Conservation (phyloP, 1,140 invertebrate genomes). For the Lepidurus apus region DNA sequence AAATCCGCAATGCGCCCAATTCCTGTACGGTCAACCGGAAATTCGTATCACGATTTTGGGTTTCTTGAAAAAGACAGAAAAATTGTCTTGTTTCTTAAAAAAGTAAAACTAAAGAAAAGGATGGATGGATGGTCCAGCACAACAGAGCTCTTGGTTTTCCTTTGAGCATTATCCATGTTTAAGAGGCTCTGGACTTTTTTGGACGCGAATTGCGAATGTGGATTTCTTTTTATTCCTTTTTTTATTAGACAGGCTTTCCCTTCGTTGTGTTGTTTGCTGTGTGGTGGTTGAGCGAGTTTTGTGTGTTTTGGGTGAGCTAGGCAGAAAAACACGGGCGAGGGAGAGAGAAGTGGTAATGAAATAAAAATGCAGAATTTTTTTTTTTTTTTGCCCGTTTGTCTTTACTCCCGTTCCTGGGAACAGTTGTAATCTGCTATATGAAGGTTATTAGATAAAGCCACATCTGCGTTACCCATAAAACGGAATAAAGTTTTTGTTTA, state of each 20-base stretch:
- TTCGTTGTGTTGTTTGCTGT: too few species aligned
- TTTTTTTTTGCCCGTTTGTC: background rate
- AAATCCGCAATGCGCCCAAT: conserved; percentile 15
- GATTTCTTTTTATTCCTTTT: too few species aligned
- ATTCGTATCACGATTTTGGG: background rate
- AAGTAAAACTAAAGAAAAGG: background rate
- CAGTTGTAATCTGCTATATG: background rate
- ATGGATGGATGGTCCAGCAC: background rate
- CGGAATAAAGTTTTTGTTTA: background rate
- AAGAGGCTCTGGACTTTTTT: too few species aligned
- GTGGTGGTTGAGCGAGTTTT: background rate
- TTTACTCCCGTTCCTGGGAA: background rate
- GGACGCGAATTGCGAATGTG: too few species aligned
- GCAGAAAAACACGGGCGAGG: background rate
- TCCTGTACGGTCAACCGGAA: background rate
- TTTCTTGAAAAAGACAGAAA: background rate
- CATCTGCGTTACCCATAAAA: background rate
- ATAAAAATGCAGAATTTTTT: conserved; percentile 2
- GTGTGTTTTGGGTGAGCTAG: background rate
- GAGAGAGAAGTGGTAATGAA: background rate
- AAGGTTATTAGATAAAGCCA: conserved; percentile 2
- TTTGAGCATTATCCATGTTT: too few species aligned
- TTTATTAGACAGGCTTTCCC: too few species aligned
- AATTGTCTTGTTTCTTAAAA: background rate
- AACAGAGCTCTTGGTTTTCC: too few species aligned